Conservation (phyloP, 2,888 invertebrate genomes). For the Empis stercorea region DNA sequence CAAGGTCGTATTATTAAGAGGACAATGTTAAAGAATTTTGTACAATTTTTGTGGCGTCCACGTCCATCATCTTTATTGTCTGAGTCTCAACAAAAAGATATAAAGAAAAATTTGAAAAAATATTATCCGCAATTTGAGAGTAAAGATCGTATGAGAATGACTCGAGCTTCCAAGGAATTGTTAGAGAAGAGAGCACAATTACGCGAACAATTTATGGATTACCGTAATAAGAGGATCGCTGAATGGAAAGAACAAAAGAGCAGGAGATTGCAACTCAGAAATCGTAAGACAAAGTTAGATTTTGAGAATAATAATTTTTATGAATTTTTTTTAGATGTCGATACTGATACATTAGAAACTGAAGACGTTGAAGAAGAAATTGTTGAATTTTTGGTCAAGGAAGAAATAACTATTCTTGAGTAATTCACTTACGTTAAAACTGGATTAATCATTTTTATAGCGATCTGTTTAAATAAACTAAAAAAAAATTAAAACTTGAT, state of each 20-base stretch:
- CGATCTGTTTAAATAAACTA: no score
- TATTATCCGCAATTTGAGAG: conserved; percentile 92
- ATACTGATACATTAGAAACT: conserved; percentile 84
- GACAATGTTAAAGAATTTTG: conserved; percentile 83
- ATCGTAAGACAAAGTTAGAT: conserved; percentile 63
- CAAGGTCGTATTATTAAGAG: conserved; percentile 65
- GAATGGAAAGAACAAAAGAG: conserved; percentile 69
- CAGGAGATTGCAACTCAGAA: conserved; percentile 70
- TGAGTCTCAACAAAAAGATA: conserved; percentile 80
- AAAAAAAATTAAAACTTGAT: no score
- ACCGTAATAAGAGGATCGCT: conserved; percentile 57
- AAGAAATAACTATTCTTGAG: conserved; percentile 73
- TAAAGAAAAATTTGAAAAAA: conserved; percentile 95
- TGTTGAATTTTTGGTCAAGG: conserved; percentile 96
- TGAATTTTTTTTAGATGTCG: conserved; percentile 55
- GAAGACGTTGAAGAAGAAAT: conserved; percentile 90
- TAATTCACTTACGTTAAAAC: conserved; percentile 32
- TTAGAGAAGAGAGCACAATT: conserved; percentile 81
- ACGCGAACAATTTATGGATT: conserved; percentile 76
- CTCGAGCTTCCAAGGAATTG: conserved; percentile 87
- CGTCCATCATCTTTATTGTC: conserved; percentile 75
- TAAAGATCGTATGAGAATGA: conserved; percentile 86
- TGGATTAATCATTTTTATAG: no score
- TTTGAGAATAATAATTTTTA: neutral
- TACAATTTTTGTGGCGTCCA: conserved; percentile 93